Percentiles rank a stretch among this genome's conserved stretches.
These are phyloP conservation scores for Aurelia aurita DNA, from an alignment of 30 jellyfish, hydroid and myxozoan species.

Conservation along the genomic window DNA sequence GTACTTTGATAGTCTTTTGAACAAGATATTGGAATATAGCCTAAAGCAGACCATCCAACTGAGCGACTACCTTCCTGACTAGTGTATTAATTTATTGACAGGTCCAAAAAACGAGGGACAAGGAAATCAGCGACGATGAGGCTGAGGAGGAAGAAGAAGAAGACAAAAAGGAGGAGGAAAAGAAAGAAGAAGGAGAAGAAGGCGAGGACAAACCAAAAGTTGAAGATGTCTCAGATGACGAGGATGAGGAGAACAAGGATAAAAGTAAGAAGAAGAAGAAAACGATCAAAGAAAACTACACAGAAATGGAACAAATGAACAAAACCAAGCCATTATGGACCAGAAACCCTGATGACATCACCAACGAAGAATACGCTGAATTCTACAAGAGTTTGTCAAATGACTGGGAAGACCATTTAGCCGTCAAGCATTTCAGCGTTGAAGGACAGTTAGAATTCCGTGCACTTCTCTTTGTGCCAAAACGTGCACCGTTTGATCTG, in stretches of 20 bases:
- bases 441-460: constrained; percentile 98
- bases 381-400: constrained; percentile 94
- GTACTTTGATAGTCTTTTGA: too few relatives aligned
- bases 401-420: constrained; percentile 98
- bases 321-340: constrained; percentile 96
- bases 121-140: constrained; percentile 98
- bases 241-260: constrained; percentile 70
- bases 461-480: constrained; percentile 91
- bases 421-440: constrained; percentile 95
- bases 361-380: constrained; percentile 97
- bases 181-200: constrained; percentile 52
- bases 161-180: constrained; percentile 68
- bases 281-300: constrained; percentile 87
- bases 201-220: constrained; percentile 82
- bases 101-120: constrained; percentile 90
- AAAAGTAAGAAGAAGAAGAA: constrained; percentile 81
- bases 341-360: constrained; percentile 96
- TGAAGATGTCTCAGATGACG: constrained; percentile 79
- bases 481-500: constrained; percentile 98
- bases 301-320: constrained; percentile 94
- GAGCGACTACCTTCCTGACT: not conserved
- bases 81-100: not conserved
- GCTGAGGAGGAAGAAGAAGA: constrained; percentile 76
- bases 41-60: not conserved
- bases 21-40: too few relatives aligned